Evolutionary conservation across 2,113 vertebrate species (phyloP).

Genomic region (Mesoclemmys tuberculata): DNA sequence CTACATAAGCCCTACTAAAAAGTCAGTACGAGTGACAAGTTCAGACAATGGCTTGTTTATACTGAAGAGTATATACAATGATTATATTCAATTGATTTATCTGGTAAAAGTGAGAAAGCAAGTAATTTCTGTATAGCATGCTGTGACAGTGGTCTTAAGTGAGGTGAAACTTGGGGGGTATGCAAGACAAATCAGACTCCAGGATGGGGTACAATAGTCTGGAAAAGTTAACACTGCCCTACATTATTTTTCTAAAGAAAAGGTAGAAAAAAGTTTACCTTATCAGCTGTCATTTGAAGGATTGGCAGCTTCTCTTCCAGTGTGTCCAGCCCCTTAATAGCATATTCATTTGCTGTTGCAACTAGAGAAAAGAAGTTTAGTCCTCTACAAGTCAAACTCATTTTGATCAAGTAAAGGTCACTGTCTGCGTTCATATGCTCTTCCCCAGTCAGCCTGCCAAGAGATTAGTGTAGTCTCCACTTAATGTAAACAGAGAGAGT

Average conservation of each 20-base stretch:
- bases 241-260: background rate
- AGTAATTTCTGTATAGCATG: too few species aligned
- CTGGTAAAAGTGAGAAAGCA: too few species aligned
- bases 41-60: too few species aligned
- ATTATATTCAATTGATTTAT: too few species aligned
- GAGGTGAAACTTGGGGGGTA: too few species aligned
- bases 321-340: slow-evolving; percentile 82
- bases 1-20: too few species aligned
- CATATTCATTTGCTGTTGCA: slow-evolving; percentile 77
- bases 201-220: too few species aligned
- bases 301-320: slow-evolving; percentile 84
- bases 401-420: background rate
- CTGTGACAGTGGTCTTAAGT: too few species aligned
- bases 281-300: slow-evolving; percentile 83
- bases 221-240: accelerated
- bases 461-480: background rate
- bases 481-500: too few species aligned
- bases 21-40: too few species aligned
- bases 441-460: slow-evolving; percentile 5
- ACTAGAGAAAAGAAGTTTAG: slow-evolving; percentile 54
- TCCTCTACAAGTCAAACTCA: background rate
- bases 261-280: slow-evolving; percentile 74
- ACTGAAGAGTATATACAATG: too few species aligned
- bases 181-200: too few species aligned
- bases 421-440: background rate